Conservation (phyloP, 2,888 invertebrate genomes). For the Caenorhabditis sp. region DNA sequence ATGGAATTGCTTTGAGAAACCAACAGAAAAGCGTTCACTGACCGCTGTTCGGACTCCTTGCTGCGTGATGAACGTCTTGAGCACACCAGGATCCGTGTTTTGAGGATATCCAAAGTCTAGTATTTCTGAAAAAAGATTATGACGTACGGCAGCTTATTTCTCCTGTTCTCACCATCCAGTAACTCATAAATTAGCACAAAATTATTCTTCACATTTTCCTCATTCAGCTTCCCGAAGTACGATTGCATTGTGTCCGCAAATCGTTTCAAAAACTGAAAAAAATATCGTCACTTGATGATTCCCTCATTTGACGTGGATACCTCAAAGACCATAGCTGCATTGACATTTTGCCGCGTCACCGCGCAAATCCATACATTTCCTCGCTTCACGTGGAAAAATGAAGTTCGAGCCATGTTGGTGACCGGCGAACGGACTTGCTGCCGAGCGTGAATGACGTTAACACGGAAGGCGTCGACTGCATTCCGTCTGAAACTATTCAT, state of each 20-base stretch:
- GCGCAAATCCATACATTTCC: slow-evolving; percentile 99
- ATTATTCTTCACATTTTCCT: slow-evolving; percentile 99
- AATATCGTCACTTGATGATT: slow-evolving; percentile 3
- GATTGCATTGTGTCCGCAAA: slow-evolving; percentile 96
- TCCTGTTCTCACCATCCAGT: slow-evolving; percentile 85
- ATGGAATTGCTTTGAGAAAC: no score
- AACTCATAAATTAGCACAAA: slow-evolving; percentile 99
- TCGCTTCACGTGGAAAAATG: slow-evolving; percentile 98
- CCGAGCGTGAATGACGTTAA: slow-evolving; percentile 98
- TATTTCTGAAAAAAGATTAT: slow-evolving; percentile 85
- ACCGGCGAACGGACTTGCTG: slow-evolving; percentile 96
- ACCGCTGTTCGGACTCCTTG: slow-evolving; percentile 87
- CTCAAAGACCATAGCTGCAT: slow-evolving; percentile 91
- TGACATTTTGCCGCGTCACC: slow-evolving; percentile 99
- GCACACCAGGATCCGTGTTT: slow-evolving; percentile 98
- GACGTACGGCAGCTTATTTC: background rate
- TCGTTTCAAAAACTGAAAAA: slow-evolving; percentile 91
- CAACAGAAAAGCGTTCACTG: no score
- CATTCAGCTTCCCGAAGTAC: slow-evolving; percentile 97
- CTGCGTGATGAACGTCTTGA: slow-evolving; percentile 99
- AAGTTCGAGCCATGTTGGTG: slow-evolving; percentile 98
- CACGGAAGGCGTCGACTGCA: slow-evolving; percentile 98
- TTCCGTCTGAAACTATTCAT: slow-evolving; percentile 84
- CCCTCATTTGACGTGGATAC: slow-evolving; percentile 15
- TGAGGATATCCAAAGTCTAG: slow-evolving; percentile 99